Base-by-base conservation (phyloP, 2,797 vertebrate species). In the Danionella dracula region DNA sequence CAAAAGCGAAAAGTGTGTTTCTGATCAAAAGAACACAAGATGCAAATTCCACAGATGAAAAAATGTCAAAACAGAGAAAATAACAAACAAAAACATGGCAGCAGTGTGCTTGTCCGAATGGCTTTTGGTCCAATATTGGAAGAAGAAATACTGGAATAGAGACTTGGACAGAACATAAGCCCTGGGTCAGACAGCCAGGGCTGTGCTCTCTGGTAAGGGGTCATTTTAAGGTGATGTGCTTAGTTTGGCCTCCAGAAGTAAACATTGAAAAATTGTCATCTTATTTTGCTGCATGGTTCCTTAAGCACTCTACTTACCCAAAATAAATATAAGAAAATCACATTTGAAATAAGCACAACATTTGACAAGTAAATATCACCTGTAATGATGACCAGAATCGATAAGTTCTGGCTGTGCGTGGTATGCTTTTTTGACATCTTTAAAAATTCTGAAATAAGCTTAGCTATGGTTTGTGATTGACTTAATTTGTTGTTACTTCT, bases 121-220 rank as follows among this genome's bases (percentile, higher is more conserved):
- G 79, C 81, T 84, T 85, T 84, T 87, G 87, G 87, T 89, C 87
- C 88, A 89, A 86, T 84, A 80, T 81, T 83, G 78, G 70, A 77
- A 75, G 58, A 32, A 71, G 72, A 55, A 61, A 87, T 80, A 86
- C 88, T 87, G 84, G 86, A 84, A 84, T 87, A 88, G 85, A 87
- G 85, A n/a, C n/a, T n/a, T n/a, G n/a, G n/a, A 87, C 84, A 94
- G 90, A 90, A 90, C 91, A 91, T 92, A 91, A 94, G 94, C 91
- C 90, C 92, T 90, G 91, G 94, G 94, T 97, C 96, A 98, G 95
- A 97, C 92, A 93, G 94, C 93, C 92, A 92, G 90, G 92, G 83
- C 84, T 79, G 75, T 78, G 75, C 77, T 71, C 68, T 79, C 51
- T 77, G n/a, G 19, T 23, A 73, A 23, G 69, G 71, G 11, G 37